Conservation (phyloP, 2,797 vertebrate genomes). For the Anguilla megastoma region DNA sequence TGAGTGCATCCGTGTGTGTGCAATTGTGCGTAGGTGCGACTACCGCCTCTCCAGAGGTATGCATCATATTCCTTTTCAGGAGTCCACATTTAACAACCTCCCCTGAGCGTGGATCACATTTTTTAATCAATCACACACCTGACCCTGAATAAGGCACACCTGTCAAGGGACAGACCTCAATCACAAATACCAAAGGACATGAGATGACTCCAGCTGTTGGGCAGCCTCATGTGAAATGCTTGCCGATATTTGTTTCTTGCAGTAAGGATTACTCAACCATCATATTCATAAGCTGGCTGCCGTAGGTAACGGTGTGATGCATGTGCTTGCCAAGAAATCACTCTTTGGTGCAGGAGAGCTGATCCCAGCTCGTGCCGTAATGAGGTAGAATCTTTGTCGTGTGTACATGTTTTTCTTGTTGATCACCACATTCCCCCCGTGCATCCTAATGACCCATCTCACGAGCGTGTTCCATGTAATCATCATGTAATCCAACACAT, state of each 20-base stretch:
- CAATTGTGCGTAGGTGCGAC: slow-evolving; percentile 43
- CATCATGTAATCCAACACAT: slow-evolving; percentile 36
- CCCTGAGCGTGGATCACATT: slow-evolving; percentile 33
- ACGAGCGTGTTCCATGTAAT: slow-evolving; percentile 27
- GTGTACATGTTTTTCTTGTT: slow-evolving; percentile 16
- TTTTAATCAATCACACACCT: slow-evolving; percentile 45
- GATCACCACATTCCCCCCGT: slow-evolving; percentile 19
- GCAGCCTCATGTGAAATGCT: background rate
- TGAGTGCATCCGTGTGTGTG: background rate
- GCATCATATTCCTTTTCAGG: slow-evolving; percentile 39
- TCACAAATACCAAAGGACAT: slow-evolving; percentile 15
- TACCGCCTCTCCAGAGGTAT: slow-evolving; percentile 40
- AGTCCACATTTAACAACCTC: slow-evolving; percentile 39
- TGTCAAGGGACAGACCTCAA: slow-evolving; percentile 30
- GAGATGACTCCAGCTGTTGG: slow-evolving; percentile 3
- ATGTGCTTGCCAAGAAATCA: background rate
- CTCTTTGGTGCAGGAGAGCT: background rate
- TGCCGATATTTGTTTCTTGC: background rate
- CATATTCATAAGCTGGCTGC: background rate
- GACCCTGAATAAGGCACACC: background rate
- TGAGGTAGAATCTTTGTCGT: background rate
- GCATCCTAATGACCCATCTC: slow-evolving; percentile 34
- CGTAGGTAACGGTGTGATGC: background rate
- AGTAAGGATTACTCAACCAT: background rate
- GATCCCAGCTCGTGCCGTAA: background rate